phyloP scores from a whole-genome alignment of 2,113 vertebrate species.

The Trachemys scripta region DNA sequence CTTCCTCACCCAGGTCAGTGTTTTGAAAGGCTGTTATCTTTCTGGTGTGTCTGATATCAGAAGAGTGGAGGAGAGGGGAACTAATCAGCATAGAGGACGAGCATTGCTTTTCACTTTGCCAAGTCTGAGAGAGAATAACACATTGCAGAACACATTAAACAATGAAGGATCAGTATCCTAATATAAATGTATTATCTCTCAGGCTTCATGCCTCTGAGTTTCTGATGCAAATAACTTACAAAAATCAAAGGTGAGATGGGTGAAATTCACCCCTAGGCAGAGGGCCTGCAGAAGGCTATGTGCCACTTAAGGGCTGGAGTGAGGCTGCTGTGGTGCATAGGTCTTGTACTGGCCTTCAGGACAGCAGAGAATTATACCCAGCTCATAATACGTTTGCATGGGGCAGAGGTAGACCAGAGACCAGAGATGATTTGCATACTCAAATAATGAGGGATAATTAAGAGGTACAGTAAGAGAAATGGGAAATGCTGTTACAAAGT shows the following conservation, averaged over 20 bases:
- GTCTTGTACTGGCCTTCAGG: neutral
- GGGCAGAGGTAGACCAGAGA: no score
- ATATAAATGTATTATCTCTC: neutral
- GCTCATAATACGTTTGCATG: no score
- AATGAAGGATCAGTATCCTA: neutral
- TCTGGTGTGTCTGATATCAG: neutral
- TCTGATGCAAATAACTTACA: constrained; percentile 15
- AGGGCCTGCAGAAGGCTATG: neutral
- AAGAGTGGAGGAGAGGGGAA: neutral
- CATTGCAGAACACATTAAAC: neutral
- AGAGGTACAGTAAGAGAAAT: accelerated
- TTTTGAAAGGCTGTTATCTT: neutral
- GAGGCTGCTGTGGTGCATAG: no score
- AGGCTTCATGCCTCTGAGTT: constrained; percentile 6
- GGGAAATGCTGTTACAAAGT: neutral
- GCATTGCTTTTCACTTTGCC: neutral
- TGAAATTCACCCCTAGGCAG: neutral
- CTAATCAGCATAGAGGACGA: neutral
- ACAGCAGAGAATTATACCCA: neutral
- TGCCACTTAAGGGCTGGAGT: neutral
- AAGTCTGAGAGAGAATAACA: neutral
- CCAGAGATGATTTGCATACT: no score
- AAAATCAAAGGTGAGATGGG: neutral
- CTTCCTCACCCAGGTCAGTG: accelerated
- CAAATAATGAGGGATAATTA: accelerated